A percentile compares a stretch with the other conserved stretches of the same genome.
Conservation (phyloP, 2,888 invertebrate species). For the Heliconius hortense region DNA sequence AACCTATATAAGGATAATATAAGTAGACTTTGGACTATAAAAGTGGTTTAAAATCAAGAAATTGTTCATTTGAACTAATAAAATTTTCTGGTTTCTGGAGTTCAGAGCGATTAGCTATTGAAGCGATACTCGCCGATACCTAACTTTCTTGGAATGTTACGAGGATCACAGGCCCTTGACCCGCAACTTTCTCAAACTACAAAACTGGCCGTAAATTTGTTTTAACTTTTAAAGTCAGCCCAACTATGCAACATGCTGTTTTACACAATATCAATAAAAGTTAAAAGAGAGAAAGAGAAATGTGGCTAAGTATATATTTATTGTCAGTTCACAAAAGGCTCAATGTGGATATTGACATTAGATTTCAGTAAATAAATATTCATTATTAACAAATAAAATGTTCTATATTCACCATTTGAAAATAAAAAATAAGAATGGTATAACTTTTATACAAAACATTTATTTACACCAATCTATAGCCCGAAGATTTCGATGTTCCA, state of each 20-base stretch:
- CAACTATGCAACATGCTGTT: slow-evolving; percentile 32
- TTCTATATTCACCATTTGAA: background rate
- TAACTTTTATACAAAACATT: background rate
- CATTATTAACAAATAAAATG: background rate
- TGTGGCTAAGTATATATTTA: background rate
- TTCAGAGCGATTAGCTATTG: slow-evolving; percentile 37
- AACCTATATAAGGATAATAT: background rate
- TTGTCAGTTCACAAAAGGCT: background rate
- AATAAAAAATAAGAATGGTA: background rate
- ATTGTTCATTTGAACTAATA: slow-evolving; percentile 27
- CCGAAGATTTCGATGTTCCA: background rate
- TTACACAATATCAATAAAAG: slow-evolving; percentile 12
- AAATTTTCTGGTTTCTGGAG: slow-evolving; percentile 31
- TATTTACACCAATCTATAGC: background rate
- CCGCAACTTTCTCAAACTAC: slow-evolving; percentile 63
- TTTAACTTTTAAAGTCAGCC: slow-evolving; percentile 51
- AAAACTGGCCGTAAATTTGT: slow-evolving; percentile 59
- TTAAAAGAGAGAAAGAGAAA: background rate
- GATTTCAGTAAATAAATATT: background rate
- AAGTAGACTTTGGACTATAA: background rate
- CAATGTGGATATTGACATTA: background rate
- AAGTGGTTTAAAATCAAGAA: background rate
- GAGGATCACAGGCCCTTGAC: slow-evolving; percentile 62
- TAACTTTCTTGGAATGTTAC: slow-evolving; percentile 58
- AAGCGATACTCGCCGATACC: slow-evolving; percentile 42